Evolutionary conservation across 2,113 vertebrate genomes (phyloP).

Genomic region (Macquaria australasica): DNA sequence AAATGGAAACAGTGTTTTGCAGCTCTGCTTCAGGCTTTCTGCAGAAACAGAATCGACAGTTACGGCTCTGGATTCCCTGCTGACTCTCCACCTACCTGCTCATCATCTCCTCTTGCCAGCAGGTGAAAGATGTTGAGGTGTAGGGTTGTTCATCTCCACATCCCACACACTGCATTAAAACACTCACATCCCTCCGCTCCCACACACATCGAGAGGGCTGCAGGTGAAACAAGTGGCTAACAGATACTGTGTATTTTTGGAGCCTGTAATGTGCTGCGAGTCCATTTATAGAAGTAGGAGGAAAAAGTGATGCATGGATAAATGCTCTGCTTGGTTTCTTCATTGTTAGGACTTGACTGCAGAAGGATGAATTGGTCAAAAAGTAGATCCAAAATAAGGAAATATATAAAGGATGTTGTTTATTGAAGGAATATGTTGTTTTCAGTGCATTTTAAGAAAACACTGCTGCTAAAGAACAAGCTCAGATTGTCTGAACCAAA

Average conservation of each 20-base stretch:
- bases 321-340: constrained; percentile 10
- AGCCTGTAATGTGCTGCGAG: constrained; percentile 37
- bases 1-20: constrained; percentile 9
- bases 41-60: background rate
- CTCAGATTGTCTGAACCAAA: background rate
- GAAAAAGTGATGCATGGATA: background rate
- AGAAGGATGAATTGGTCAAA: background rate
- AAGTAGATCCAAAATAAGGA: background rate
- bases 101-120: constrained; percentile 42
- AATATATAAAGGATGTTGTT: background rate
- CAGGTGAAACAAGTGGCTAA: constrained; percentile 63
- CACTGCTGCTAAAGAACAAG: background rate
- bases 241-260: constrained; percentile 59
- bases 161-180: constrained; percentile 73
- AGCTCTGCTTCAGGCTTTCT: constrained; percentile 2
- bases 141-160: constrained; percentile 61
- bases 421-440: background rate
- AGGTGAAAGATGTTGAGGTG: constrained; percentile 65
- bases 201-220: constrained; percentile 52
- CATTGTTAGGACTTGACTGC: background rate
- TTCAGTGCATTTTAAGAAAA: background rate
- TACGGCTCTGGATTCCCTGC: background rate
- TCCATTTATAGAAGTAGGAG: constrained; percentile 46
- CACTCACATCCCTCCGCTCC: constrained; percentile 46
- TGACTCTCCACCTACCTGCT: constrained; percentile 50